These are phyloP conservation scores for Leptinotarsa texana DNA, from an alignment of 1,140 invertebrate species.

Conservation along the genomic window DNA sequence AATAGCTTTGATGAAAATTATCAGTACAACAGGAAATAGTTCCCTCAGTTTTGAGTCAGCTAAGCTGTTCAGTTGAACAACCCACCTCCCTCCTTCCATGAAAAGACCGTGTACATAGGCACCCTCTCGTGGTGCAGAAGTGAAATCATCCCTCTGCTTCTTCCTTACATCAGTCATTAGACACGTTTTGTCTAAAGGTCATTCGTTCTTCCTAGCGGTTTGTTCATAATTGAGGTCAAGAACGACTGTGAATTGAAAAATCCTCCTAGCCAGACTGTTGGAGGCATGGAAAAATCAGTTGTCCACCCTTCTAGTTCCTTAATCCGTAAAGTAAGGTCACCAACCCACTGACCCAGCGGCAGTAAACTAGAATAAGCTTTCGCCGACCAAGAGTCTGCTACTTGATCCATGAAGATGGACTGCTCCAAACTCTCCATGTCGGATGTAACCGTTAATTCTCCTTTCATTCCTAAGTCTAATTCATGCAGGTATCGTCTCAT, in stretches of 20 bases:
- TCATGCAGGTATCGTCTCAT: conserved; percentile 82
- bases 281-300: conserved; percentile 77
- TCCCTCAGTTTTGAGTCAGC: too few species aligned
- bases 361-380: conserved; percentile 89
- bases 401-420: conserved; percentile 82
- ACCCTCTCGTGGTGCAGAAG: conserved; percentile 83
- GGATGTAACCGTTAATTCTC: conserved; percentile 88
- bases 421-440: conserved; percentile 90
- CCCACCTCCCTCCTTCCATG: too few species aligned
- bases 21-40: too few species aligned
- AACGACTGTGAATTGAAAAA: conserved; percentile 98
- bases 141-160: conserved; percentile 80
- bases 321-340: conserved; percentile 77
- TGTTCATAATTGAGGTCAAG: conserved; percentile 95
- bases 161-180: conserved; percentile 93
- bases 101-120: conserved; percentile 88
- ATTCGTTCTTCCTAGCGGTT: conserved; percentile 92
- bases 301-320: conserved; percentile 81
- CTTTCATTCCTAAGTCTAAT: conserved; percentile 71
- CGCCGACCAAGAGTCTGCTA: conserved; percentile 82
- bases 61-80: too few species aligned
- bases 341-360: conserved; percentile 84
- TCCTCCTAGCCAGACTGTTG: conserved; percentile 88
- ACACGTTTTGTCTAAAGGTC: conserved; percentile 95
- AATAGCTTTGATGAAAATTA: too few species aligned